Conservation (phyloP, 2,888 invertebrate genomes). For the Strigamia crassipes region DNA sequence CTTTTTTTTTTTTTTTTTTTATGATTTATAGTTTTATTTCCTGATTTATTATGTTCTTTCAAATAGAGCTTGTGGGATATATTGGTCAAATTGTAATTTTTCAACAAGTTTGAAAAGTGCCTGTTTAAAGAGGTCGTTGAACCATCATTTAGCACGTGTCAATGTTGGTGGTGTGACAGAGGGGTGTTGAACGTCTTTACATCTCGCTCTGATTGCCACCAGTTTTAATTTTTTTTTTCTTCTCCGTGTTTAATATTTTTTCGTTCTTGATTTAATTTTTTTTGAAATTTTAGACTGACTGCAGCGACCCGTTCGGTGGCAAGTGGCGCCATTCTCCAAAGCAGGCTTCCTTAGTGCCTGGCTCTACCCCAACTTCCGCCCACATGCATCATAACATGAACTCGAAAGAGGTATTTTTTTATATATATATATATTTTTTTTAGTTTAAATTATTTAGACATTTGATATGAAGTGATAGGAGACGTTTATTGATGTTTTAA, state of each 20-base stretch:
- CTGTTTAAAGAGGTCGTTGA: constrained; percentile 24
- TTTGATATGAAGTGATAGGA: background rate
- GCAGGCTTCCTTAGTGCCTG: constrained; percentile 50
- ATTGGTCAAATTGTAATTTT: background rate
- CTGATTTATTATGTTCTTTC: background rate
- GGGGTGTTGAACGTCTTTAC: constrained; percentile 24
- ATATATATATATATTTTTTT: background rate
- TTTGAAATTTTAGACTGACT: constrained; percentile 50
- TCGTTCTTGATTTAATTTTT: constrained; percentile 24
- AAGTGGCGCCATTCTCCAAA: constrained; percentile 51
- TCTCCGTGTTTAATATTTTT: background rate
- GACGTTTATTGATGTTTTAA: background rate
- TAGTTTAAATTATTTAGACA: background rate
- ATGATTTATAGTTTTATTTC: background rate
- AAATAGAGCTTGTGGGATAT: background rate
- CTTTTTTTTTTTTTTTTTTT: background rate
- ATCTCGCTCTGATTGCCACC: constrained; percentile 34
- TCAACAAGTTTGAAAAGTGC: background rate
- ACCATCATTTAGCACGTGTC: constrained; percentile 27
- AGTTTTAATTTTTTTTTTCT: background rate
- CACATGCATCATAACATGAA: constrained; percentile 54
- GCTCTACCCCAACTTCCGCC: constrained; percentile 49
- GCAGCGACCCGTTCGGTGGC: constrained; percentile 50
- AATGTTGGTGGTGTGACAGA: constrained; percentile 36
- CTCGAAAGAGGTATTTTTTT: constrained; percentile 53